phyloP scores from a whole-genome alignment of 2,113 vertebrate genomes.

The Rattus norvegicus region GRCr8 NC_086021.1:178569001-178569500 shows the following conservation, averaged over 20 bases:
- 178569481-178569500: background rate
- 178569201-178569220: background rate
- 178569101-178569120: background rate
- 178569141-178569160: background rate
- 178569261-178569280: background rate
- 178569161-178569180: background rate
- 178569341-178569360: background rate
- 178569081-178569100: accelerated
- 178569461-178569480: background rate
- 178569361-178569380: slow-evolving; percentile 15
- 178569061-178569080: background rate
- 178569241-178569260: accelerated
- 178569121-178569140: background rate
- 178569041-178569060: background rate
- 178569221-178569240: background rate
- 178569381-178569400: background rate
- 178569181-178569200: background rate
- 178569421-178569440: background rate
- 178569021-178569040: no score
- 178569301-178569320: background rate
- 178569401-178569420: background rate
- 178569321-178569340: background rate
- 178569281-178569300: background rate
- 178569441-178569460: background rate
- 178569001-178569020: no score